phyloP scores from a whole-genome alignment of 2,113 vertebrate species.

The Solenodon paradoxus region DNA sequence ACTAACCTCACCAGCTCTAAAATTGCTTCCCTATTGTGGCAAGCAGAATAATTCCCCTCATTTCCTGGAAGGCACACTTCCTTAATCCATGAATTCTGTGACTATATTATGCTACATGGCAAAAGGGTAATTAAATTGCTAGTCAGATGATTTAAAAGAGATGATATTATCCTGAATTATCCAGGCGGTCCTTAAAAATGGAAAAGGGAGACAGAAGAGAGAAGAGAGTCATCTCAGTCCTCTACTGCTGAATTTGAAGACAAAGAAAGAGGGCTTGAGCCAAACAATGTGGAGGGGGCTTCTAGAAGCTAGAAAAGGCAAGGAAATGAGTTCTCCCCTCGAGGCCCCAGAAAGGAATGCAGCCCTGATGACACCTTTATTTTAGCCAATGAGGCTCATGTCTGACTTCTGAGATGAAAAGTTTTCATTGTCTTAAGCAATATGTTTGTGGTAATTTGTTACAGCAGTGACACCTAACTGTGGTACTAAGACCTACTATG shows the following conservation, averaged over 20 bases:
- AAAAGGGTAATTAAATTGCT: not conserved
- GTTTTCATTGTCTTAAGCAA: not conserved
- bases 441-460: not conserved
- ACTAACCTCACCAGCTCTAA: too few species aligned
- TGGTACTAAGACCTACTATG: not conserved
- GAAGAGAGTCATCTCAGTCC: not conserved
- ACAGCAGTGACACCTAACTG: not conserved
- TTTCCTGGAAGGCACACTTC: not conserved
- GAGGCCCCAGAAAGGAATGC: not conserved
- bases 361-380: not conserved
- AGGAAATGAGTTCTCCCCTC: not conserved
- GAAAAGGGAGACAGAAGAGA: not conserved
- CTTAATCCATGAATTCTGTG: not conserved
- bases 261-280: not conserved
- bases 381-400: not conserved
- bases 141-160: not conserved
- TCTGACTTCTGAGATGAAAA: not conserved
- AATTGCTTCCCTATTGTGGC: not conserved
- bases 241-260: not conserved
- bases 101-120: not conserved
- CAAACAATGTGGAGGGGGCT: not conserved
- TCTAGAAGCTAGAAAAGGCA: not conserved
- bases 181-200: not conserved
- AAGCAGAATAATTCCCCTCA: not conserved
- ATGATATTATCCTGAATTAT: too few species aligned